Evolutionary conservation across 2,797 vertebrate genomes (phyloP).

Genomic region (Amblyraja radiata): DNA sequence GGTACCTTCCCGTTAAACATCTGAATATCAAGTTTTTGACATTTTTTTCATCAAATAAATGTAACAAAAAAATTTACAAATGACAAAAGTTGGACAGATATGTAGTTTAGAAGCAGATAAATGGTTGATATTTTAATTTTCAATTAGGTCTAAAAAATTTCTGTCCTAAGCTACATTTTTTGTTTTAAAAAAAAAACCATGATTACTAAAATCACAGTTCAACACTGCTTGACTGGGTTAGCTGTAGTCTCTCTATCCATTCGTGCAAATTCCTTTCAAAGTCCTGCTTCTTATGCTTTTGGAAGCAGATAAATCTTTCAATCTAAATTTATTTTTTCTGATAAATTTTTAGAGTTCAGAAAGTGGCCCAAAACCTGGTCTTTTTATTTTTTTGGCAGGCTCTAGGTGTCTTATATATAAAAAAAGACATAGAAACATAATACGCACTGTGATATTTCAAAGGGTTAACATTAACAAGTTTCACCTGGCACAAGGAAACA

Average conservation of each 20-base stretch:
- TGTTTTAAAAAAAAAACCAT: conserved; percentile 2
- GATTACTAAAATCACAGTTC: conserved; percentile 35
- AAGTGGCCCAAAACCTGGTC: background rate
- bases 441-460: conserved; percentile 33
- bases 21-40: conserved; percentile 37
- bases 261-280: conserved; percentile 34
- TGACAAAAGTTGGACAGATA: conserved; percentile 33
- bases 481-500: conserved; percentile 50
- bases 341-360: conserved; percentile 37
- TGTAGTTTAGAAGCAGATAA: conserved; percentile 37
- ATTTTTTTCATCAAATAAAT: conserved; percentile 36
- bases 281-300: conserved; percentile 26
- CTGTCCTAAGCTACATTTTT: conserved; percentile 35
- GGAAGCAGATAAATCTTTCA: conserved; percentile 20
- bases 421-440: conserved; percentile 37
- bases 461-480: conserved; percentile 39
- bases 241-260: conserved; percentile 31
- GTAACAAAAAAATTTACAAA: conserved; percentile 36
- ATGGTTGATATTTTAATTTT: conserved; percentile 34
- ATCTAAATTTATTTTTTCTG: conserved; percentile 24
- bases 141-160: conserved; percentile 30
- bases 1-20: conserved; percentile 39
- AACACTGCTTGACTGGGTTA: conserved; percentile 36
- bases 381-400: background rate
- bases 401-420: conserved; percentile 5